Evolutionary conservation across 2,888 invertebrate species (phyloP).

Genomic region (Drosophila nigritarsus): DNA sequence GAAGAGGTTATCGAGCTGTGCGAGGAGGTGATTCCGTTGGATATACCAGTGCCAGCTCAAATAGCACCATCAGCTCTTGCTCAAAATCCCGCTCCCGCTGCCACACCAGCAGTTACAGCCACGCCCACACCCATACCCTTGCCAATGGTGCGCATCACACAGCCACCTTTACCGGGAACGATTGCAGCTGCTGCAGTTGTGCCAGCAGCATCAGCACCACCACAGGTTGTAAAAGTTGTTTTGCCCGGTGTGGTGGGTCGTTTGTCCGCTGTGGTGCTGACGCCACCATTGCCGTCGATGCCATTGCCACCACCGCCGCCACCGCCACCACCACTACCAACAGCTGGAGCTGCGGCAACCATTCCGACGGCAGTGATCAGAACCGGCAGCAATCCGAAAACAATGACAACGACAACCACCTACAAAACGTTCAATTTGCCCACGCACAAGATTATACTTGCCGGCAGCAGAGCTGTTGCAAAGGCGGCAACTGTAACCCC

Average conservation of each 20-base stretch:
- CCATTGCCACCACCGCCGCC: constrained; percentile 74
- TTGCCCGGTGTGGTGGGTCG: constrained; percentile 57
- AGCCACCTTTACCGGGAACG: constrained; percentile 33
- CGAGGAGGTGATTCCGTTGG: constrained; percentile 68
- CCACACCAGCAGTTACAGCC: not conserved
- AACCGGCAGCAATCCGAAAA: constrained; percentile 22
- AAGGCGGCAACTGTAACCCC: constrained; percentile 55
- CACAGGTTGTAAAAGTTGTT: constrained; percentile 65
- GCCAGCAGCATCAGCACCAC: constrained; percentile 13
- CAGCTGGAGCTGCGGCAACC: constrained; percentile 20
- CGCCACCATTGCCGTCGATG: constrained; percentile 61
- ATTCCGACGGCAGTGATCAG: constrained; percentile 6
- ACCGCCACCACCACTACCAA: constrained; percentile 61
- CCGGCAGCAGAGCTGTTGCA: constrained; percentile 47
- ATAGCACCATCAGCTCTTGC: constrained; percentile 11
- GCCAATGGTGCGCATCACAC: constrained; percentile 38
- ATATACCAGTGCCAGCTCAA: constrained; percentile 24
- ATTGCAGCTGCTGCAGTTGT: not conserved
- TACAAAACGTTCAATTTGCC: constrained; percentile 72
- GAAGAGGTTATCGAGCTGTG: constrained; percentile 81
- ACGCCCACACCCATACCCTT: constrained; percentile 10
- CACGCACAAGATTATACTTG: constrained; percentile 70
- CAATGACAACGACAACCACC: constrained; percentile 42
- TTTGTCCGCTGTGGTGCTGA: constrained; percentile 52
- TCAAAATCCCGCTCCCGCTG: not conserved